Conservation (phyloP, 2,888 invertebrate genomes). For the Teleogryllus oceanicus region DNA sequence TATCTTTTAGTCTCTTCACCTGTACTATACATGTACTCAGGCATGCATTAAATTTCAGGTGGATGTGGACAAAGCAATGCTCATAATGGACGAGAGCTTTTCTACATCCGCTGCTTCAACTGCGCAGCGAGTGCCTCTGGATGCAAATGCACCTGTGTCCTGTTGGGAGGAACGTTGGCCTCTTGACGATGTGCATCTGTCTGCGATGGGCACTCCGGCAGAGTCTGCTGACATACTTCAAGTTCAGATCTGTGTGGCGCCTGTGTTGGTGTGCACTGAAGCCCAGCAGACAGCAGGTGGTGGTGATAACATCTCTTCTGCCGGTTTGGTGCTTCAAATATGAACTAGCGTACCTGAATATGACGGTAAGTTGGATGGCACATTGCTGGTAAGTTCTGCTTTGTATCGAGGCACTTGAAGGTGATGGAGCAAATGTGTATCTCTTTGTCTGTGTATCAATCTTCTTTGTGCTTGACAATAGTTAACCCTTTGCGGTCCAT, state of each 20-base stretch:
- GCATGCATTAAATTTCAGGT: conserved; percentile 44
- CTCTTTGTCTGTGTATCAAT: too few species aligned
- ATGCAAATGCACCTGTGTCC: conserved; percentile 69
- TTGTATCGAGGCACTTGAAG: too few species aligned
- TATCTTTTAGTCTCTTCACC: too few species aligned
- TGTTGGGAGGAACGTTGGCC: conserved; percentile 68
- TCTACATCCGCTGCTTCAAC: conserved; percentile 60
- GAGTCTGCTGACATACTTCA: background rate
- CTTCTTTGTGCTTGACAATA: too few species aligned
- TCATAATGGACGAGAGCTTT: conserved; percentile 80
- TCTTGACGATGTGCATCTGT: conserved; percentile 39
- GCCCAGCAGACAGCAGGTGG: conserved; percentile 80
- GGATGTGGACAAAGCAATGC: conserved; percentile 54
- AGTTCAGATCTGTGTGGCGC: conserved; percentile 74
- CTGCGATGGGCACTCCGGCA: too few species aligned
- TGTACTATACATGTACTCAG: too few species aligned
- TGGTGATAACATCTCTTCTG: conserved; percentile 85
- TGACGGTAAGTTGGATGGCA: too few species aligned
- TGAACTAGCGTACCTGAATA: conserved; percentile 31
- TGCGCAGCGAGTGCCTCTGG: conserved; percentile 60
- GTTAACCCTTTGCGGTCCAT: too few species aligned
- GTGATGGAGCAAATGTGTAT: too few species aligned
- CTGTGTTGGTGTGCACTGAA: conserved; percentile 77
- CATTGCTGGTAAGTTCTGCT: too few species aligned
- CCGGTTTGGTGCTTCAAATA: conserved; percentile 62